Base-by-base conservation (phyloP, 2,888 invertebrate genomes). In the Ditula angustiorana region DNA sequence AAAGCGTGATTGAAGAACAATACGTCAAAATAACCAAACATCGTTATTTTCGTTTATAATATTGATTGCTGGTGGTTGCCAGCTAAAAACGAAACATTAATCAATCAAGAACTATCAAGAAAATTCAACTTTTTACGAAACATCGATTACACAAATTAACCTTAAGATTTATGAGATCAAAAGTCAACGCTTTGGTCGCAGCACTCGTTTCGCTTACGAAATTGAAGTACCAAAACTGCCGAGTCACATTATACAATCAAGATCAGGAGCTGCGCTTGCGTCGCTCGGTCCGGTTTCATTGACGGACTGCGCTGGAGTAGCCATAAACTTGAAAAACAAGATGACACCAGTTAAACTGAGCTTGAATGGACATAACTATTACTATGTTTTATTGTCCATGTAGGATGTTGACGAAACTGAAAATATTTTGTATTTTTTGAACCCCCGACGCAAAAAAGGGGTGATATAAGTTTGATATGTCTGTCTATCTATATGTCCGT, bases 241-340 rank as follows among this genome's bases (percentile, higher is more conserved):
- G 52, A 65, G n/a, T 55, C 66, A 62, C 50, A 21, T 57, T 50
- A 57, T 49, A 62, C 57, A 52, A 63, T 30, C 41, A 13, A 23
- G 56, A 62, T 57, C 33, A 10, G 26, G 47, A 49, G 37, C 30
- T 56, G 56, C 49, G 28, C 58, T 53, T 55, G 66, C 61, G 68
- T 65, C 52, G 52, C 53, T 21, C 60, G 59, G 69, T 50, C 78
- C 71, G 70, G 75, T 76, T 75, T 74, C 80, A 82, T 80, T 80
- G 78, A 75, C 76, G 75, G 73, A 67, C 62, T 41, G 60, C 66
- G 68, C 37, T 37, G 65, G 58, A 71, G 71, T 76, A 76, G 71
- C 77, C 74, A 75, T 78, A 78, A 82, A 80, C 81, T 80, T 78
- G 81, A 80, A 72, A 71, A 67, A 35, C 55, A 59, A 67, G 52